These are phyloP conservation scores for Agrotis exclamationis DNA, from an alignment of 2,888 invertebrate species.

Conservation along the genomic window DNA sequence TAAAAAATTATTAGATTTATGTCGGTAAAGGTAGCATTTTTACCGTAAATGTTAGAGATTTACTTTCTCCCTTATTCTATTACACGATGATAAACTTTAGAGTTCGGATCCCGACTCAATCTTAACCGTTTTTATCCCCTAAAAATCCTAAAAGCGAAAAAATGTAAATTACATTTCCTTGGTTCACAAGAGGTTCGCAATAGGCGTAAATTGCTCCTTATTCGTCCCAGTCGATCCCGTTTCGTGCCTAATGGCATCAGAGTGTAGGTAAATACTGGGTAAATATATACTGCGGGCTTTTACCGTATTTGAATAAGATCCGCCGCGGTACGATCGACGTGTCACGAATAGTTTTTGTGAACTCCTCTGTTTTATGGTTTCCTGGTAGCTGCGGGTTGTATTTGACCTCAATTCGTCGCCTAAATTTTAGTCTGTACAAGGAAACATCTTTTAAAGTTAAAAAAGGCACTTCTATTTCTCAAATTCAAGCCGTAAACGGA, in stretches of 20 bases:
- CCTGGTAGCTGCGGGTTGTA: constrained; percentile 32
- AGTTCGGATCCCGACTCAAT: constrained; percentile 41
- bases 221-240: constrained; percentile 63
- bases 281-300: constrained; percentile 71
- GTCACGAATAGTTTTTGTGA: constrained; percentile 58
- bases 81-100: constrained; percentile 27
- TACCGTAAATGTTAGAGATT: neutral
- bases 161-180: constrained; percentile 58
- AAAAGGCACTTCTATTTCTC: no score
- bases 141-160: constrained; percentile 48
- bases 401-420: neutral
- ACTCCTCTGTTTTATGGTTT: constrained; percentile 29
- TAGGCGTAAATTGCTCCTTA: constrained; percentile 70
- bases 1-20: constrained; percentile 11
- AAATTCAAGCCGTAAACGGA: no score
- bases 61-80: constrained; percentile 25
- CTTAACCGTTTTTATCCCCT: constrained; percentile 35
- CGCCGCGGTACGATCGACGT: constrained; percentile 55
- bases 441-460: neutral
- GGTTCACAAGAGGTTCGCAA: constrained; percentile 59
- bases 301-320: constrained; percentile 78
- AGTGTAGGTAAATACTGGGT: constrained; percentile 65
- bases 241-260: constrained; percentile 64
- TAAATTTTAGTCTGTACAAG: neutral
- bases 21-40: neutral